phyloP scores from a whole-genome alignment of 1,140 invertebrate species.

The Ceratina australensis region DNA sequence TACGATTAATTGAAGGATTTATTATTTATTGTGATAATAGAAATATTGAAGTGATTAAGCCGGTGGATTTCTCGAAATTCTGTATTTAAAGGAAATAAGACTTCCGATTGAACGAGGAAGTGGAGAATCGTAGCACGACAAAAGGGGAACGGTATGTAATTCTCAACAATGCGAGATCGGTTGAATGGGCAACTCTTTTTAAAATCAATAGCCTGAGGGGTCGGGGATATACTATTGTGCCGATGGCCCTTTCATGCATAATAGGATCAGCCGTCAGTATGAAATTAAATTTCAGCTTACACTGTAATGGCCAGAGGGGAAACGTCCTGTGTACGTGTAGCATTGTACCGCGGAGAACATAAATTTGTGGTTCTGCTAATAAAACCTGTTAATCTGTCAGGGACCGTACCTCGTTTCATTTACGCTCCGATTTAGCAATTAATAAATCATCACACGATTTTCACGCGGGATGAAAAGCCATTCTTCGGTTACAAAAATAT shows the following conservation, averaged over 20 bases:
- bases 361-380: too few relatives aligned
- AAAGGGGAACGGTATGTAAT: conserved; percentile 36
- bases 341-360: too few relatives aligned
- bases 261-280: conserved; percentile 17
- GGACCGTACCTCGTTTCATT: too few relatives aligned
- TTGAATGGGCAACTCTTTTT: conserved; percentile 12
- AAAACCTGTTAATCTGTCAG: too few relatives aligned
- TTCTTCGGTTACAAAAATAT: too few relatives aligned
- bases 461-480: too few relatives aligned
- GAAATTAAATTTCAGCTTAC: conserved; percentile 42
- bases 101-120: conserved; percentile 10
- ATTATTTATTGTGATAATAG: too few relatives aligned
- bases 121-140: conserved; percentile 17
- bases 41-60: background rate
- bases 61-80: background rate
- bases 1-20: too few relatives aligned
- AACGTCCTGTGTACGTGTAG: background rate
- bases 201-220: conserved; percentile 16
- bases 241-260: conserved; percentile 6
- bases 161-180: conserved; percentile 31
- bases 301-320: background rate
- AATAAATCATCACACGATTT: too few relatives aligned
- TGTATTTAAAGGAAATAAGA: background rate
- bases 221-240: conserved; percentile 7
- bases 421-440: too few relatives aligned